phyloP scores from a whole-genome alignment of 2,888 invertebrate species.

The Drosophila neoperkinsi region DNA sequence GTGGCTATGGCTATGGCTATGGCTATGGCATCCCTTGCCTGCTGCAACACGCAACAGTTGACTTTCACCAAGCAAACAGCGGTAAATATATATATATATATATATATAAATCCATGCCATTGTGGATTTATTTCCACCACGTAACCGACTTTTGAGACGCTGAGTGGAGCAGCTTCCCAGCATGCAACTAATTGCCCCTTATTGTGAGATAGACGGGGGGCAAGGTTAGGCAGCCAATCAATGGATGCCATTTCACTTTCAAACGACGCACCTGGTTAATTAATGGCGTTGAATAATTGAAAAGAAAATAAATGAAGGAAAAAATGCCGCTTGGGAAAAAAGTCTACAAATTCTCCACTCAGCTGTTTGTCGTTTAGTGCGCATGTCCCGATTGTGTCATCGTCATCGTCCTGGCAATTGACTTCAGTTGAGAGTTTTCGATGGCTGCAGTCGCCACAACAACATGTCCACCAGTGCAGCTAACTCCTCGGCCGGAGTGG shows the following conservation, averaged over 20 bases:
- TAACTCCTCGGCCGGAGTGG: constrained; percentile 15
- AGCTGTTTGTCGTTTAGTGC: constrained; percentile 66
- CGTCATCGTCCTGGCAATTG: constrained; percentile 41
- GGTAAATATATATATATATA: constrained; percentile 28
- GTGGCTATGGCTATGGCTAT: background rate
- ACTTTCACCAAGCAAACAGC: constrained; percentile 63
- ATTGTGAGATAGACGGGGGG: background rate
- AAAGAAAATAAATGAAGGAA: background rate
- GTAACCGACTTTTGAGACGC: constrained; percentile 46
- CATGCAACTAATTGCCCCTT: constrained; percentile 63
- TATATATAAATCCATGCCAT: constrained; percentile 27
- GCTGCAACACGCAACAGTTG: constrained; percentile 76
- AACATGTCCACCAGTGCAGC: constrained; percentile 49
- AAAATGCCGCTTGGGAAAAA: constrained; percentile 13
- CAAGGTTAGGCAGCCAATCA: constrained; percentile 51
- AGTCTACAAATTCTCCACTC: constrained; percentile 53
- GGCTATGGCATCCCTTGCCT: background rate
- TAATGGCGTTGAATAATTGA: constrained; percentile 51
- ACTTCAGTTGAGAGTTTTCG: constrained; percentile 19
- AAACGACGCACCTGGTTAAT: constrained; percentile 51
- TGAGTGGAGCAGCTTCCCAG: constrained; percentile 54
- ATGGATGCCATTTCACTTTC: constrained; percentile 66
- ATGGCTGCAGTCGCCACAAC: constrained; percentile 31
- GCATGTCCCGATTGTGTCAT: constrained; percentile 83
- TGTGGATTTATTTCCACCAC: constrained; percentile 57